Percentiles rank a stretch among this genome's conserved stretches.
Evolutionary conservation across 2,888 invertebrate genomes (phyloP).

Genomic region (Xestia ashworthii): DNA sequence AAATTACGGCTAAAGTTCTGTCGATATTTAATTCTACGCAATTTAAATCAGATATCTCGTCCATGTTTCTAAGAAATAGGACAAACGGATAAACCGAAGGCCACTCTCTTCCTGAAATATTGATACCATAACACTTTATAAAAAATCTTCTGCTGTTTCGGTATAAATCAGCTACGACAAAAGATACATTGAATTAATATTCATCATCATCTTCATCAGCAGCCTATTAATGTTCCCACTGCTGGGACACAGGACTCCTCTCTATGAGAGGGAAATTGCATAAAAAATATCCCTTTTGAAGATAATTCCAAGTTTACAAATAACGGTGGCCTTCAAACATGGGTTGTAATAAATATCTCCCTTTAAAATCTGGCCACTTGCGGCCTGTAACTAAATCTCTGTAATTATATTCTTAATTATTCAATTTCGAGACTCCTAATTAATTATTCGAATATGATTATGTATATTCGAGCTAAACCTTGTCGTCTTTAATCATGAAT

Average conservation of each 20-base stretch:
- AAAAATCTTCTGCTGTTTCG: background rate
- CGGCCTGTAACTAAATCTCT: slow-evolving; percentile 49
- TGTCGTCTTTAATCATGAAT: slow-evolving; percentile 39
- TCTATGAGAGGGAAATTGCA: no score
- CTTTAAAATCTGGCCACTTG: slow-evolving; percentile 40
- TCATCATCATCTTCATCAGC: no score
- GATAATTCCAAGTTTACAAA: slow-evolving; percentile 1
- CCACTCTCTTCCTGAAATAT: background rate
- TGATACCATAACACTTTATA: background rate
- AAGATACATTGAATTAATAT: background rate
- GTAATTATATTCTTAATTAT: slow-evolving; percentile 60
- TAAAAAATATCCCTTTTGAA: no score
- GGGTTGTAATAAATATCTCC: slow-evolving; percentile 39
- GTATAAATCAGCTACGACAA: no score
- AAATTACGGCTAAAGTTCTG: background rate
- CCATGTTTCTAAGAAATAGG: background rate
- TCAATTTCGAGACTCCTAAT: slow-evolving; percentile 45
- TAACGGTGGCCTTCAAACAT: slow-evolving; percentile 15
- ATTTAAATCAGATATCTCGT: background rate
- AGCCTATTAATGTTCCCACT: no score
- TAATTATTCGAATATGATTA: slow-evolving; percentile 54
- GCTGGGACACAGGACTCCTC: no score
- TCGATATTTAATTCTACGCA: background rate
- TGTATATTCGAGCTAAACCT: slow-evolving; percentile 48
- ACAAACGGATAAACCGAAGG: background rate